phyloP scores from a whole-genome alignment of 2,113 vertebrate species.

The Xiphias gladius region DNA sequence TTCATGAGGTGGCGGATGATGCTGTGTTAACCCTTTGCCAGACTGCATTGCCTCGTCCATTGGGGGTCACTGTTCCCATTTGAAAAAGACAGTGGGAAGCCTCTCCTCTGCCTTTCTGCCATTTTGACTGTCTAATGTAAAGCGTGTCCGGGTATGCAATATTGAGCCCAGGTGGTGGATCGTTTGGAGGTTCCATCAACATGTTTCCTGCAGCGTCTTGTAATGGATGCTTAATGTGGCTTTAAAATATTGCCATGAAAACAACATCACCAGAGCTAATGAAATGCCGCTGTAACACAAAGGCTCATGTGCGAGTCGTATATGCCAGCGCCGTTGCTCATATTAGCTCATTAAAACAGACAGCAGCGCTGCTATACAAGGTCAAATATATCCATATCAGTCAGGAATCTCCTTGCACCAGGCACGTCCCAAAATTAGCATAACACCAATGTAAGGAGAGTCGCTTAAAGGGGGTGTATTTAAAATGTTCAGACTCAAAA shows the following conservation, averaged over 20 bases:
- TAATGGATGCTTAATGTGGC: constrained; percentile 79
- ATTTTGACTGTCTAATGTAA: constrained; percentile 72
- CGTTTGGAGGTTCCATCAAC: constrained; percentile 63
- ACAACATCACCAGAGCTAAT: constrained; percentile 72
- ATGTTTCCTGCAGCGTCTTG: constrained; percentile 68
- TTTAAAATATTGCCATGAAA: constrained; percentile 71
- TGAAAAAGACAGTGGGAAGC: constrained; percentile 49
- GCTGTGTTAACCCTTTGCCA: constrained; percentile 65
- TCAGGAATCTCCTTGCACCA: constrained; percentile 22
- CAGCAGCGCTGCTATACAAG: constrained; percentile 44
- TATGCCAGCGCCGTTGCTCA: constrained; percentile 39
- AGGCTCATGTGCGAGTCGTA: constrained; percentile 42
- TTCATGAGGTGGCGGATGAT: constrained; percentile 5
- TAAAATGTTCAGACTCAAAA: constrained; percentile 20
- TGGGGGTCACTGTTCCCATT: constrained; percentile 87
- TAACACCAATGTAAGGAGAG: constrained; percentile 2
- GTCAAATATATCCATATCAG: constrained; percentile 54
- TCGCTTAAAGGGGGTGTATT: constrained; percentile 23
- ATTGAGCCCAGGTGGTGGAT: constrained; percentile 48
- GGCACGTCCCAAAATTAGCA: constrained; percentile 34
- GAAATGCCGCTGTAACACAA: constrained; percentile 54
- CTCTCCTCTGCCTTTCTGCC: constrained; percentile 51
- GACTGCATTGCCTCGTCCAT: constrained; percentile 72
- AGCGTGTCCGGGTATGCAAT: constrained; percentile 53
- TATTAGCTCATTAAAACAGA: constrained; percentile 70